Evolutionary conservation across 2,888 invertebrate genomes (phyloP), one percentile per base, ranked within the genome.

Genomic region (Vesta saturnalis): DNA sequence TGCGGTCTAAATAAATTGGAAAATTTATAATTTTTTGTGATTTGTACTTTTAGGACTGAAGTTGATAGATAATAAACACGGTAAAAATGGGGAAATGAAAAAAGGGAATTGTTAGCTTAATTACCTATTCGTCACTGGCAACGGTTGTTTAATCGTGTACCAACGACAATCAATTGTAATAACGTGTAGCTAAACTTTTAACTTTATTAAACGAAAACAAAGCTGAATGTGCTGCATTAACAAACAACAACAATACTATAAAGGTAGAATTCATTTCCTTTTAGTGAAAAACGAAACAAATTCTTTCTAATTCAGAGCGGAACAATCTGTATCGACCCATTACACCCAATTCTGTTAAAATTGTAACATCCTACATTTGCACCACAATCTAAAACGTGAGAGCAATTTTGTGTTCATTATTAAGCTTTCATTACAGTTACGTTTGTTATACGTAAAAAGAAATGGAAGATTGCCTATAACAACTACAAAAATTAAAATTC

Each of bases 241-340:
- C 55, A 62, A 62, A 63, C 62, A 63, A 63, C 52, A 39, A 49
- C 49, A 60, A 52, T 54, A 63, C 63, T 43, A 63, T 63, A 57
- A 63, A 57, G 30, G 57, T 47, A 49, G 47, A 63, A 63, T 63
- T 56, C 63, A 57, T 63, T 63, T 63, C 57, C 63, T 57, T 62
- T 63, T 47, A 47, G 56, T 35, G 57, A 63, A 57, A 62, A 63
- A 63, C 63, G 57, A 57, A 63, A 63, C 63, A 63, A 63, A 63
- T 63, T 63, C 63, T 63, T 63, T 63, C 63, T 63, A 63, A 63
- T 63, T 63, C 63, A 57, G 63, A 63, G 63, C 63, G 63, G 57
- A 63, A 63, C 63, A 63, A 63, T 63, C 63, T 63, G 63, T 63
- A 63, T 63, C 63, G 63, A 63, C 63, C 63, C 63, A 63, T 63